Evolutionary conservation across 2,888 invertebrate genomes (phyloP).

Genomic region (Agapetus fuscipes): DNA sequence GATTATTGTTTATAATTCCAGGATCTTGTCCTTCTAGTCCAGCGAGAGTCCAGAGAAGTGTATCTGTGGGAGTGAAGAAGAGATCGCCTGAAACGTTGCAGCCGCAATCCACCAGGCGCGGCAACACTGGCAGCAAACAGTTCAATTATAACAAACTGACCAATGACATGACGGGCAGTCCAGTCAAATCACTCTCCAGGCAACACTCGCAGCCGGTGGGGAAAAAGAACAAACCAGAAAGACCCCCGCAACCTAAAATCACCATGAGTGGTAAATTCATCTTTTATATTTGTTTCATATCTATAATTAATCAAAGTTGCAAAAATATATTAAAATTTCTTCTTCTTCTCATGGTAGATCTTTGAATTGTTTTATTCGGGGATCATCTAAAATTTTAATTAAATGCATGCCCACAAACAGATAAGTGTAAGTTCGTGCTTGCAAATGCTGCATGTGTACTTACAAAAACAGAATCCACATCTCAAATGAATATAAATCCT

Average conservation of each 20-base stretch:
- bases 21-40: constrained; percentile 18
- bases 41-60: constrained; percentile 6
- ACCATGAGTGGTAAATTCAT: constrained; percentile 22
- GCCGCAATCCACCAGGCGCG: constrained; percentile 32
- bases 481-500: no score
- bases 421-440: no score
- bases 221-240: constrained; percentile 29
- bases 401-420: no score
- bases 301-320: no score
- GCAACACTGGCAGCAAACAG: constrained; percentile 49
- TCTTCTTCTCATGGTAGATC: no score
- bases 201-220: constrained; percentile 11
- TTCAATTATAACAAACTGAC: constrained; percentile 76
- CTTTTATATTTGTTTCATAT: no score
- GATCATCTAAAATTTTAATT: no score
- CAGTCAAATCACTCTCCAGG: constrained; percentile 1
- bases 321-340: no score
- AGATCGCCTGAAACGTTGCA: constrained; percentile 41
- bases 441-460: no score
- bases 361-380: no score
- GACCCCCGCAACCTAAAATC: constrained; percentile 34
- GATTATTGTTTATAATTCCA: background rate
- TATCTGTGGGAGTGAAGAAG: constrained; percentile 26
- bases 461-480: no score
- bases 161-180: constrained; percentile 48